Evolutionary conservation across 2,797 vertebrate genomes (phyloP), one percentile per base, ranked within the genome.

Genomic region (Decapterus maruadsi): DNA sequence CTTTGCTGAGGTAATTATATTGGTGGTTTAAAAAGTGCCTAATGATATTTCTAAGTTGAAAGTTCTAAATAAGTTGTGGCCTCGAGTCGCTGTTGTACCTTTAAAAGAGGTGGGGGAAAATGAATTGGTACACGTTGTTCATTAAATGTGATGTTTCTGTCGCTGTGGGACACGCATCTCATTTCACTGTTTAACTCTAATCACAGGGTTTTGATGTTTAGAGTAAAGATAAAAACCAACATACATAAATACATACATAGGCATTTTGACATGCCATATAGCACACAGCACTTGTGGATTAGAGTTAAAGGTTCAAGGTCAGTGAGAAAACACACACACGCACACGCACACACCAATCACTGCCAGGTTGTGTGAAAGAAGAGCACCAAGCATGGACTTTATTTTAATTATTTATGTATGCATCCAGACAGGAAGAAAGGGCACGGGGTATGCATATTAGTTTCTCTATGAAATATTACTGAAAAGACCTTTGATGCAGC

Each of bases 381-480:
- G 78, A 84, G 64, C 20, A 61, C 83, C 48, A 72, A 70, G 55
- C 53, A 6, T 22, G 66, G 61, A 66, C 67, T 89, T 46, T 46
- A 46, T 46, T 46, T 46, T 87, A 82, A 91, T 90, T 89, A 91
- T 93, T 92, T 87, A 92, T 93, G 81, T 61, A 90, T 92, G 72
- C 81, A 82, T 81, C 67, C 74, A 80, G 86, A 83, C 67, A 77
- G 76, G 81, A 85, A 80, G 72, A 87, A 90, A 91, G 90, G 83
- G 85, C 85, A 82, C 42, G 38, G 78, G 82, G 68, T 81, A 75
- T 82, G 87, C 87, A 88, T 87, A 93, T 92, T 91, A 82, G 89
- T 85, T 87, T 85, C 87, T 84, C 80, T 85, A 70, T 92, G 90
- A 93, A 91, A 93, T 90, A 92, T 93, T 86, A 92, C 88, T 61